Conservation (phyloP, 2,888 invertebrate species). For the Sycophila texana region DNA sequence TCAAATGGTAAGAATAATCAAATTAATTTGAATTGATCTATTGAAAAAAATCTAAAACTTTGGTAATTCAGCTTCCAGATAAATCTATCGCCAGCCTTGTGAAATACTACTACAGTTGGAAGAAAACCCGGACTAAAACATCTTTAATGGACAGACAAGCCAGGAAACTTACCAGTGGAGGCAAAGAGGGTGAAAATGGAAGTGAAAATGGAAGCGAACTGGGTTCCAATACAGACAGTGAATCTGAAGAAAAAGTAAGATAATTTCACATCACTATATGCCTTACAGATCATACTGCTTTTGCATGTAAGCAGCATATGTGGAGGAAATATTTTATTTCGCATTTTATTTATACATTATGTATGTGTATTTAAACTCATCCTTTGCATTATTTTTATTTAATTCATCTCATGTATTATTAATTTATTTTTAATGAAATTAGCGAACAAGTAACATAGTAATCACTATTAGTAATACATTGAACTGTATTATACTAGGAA, state of each 20-base stretch:
- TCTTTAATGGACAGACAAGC: conserved; percentile 95
- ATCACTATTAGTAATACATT: conserved; percentile 30
- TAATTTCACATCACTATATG: conserved; percentile 42
- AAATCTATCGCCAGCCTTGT: conserved; percentile 97
- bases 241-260: conserved; percentile 92
- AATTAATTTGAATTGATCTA: conserved; percentile 8
- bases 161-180: conserved; percentile 80
- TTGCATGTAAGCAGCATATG: conserved; percentile 59
- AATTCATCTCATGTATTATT: conserved; percentile 30
- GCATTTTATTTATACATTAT: conserved; percentile 43
- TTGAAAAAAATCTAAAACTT: conserved; percentile 18
- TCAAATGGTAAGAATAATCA: conserved; percentile 87
- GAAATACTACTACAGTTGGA: conserved; percentile 99
- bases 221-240: conserved; percentile 90
- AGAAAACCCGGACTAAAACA: conserved; percentile 93
- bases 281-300: conserved; percentile 47
- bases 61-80: conserved; percentile 87
- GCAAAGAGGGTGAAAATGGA: conserved; percentile 83
- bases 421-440: conserved; percentile 19
- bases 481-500: conserved; percentile 15
- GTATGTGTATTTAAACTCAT: conserved; percentile 48
- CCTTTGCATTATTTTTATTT: conserved; percentile 50
- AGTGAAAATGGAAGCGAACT: conserved; percentile 90
- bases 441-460: conserved; percentile 13
- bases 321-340: conserved; percentile 50